Evolutionary conservation across 2,113 vertebrate species (phyloP).

Genomic region (Paratilapia polleni): DNA sequence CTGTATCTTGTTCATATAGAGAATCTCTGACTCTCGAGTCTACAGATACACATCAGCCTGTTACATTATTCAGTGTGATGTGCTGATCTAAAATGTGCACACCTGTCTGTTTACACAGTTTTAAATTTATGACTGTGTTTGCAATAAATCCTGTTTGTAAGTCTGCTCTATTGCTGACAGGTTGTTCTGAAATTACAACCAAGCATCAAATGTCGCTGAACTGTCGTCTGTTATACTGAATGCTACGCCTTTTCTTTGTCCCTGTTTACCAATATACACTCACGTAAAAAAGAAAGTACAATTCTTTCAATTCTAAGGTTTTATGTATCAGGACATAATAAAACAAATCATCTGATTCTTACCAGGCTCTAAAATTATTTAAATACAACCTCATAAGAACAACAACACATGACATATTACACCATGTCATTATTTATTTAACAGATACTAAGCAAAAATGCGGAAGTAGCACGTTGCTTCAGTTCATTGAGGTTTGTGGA

Average conservation of each 20-base stretch:
- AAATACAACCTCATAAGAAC: not conserved
- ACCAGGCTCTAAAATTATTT: not conserved
- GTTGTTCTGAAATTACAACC: not conserved
- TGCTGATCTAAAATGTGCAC: not conserved
- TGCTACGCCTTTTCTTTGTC: not conserved
- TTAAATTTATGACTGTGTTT: not conserved
- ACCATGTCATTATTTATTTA: not conserved
- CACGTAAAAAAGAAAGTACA: not conserved
- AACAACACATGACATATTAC: not conserved
- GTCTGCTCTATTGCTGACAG: not conserved
- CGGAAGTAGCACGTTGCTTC: not conserved
- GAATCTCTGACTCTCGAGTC: not conserved
- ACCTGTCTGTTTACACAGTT: not conserved
- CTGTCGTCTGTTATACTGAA: not conserved
- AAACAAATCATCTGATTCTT: not conserved
- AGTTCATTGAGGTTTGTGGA: too few species aligned
- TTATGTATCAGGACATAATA: not conserved
- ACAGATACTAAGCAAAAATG: not conserved
- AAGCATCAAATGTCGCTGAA: not conserved
- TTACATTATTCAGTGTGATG: not conserved
- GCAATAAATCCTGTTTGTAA: not conserved
- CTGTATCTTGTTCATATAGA: not conserved
- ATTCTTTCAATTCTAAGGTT: not conserved
- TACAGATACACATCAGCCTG: not conserved
- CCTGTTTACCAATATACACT: not conserved